Evolutionary conservation across 2,113 vertebrate genomes (phyloP).

Genomic region (Sylvia atricapilla): DNA sequence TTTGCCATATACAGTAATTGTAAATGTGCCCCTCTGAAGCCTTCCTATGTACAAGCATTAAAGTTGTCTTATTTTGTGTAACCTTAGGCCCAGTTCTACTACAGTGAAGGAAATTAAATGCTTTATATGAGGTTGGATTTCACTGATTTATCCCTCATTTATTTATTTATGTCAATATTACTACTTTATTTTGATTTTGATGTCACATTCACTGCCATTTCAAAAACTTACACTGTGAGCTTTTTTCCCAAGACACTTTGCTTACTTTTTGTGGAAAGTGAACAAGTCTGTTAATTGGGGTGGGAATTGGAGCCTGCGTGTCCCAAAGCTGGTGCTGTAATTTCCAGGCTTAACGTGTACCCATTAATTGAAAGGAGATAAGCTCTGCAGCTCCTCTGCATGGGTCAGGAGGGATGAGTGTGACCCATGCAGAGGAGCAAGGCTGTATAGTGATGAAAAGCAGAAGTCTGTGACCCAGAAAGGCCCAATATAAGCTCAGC

Average conservation of each 20-base stretch:
- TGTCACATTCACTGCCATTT: neutral
- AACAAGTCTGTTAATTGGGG: neutral
- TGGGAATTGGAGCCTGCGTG: accelerated
- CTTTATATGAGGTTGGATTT: neutral
- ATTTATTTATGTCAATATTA: neutral
- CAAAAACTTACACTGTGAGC: neutral
- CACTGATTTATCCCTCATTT: neutral
- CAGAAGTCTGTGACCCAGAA: neutral
- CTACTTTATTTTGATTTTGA: neutral
- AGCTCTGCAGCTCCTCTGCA: neutral
- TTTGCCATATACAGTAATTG: neutral
- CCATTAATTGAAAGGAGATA: neutral
- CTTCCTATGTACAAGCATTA: neutral
- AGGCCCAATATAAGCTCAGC: neutral
- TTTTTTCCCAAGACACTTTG: neutral
- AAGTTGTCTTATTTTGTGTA: neutral
- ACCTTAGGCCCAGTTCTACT: neutral
- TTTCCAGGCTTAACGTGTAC: neutral
- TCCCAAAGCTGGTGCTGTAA: neutral
- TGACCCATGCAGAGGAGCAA: too few relatives aligned
- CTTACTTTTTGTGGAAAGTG: neutral
- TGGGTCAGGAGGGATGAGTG: neutral
- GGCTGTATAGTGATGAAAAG: neutral
- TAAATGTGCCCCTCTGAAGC: neutral
- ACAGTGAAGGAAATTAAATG: neutral